phyloP scores from a whole-genome alignment of 2,113 vertebrate genomes.

The Falco punctatus region DNA sequence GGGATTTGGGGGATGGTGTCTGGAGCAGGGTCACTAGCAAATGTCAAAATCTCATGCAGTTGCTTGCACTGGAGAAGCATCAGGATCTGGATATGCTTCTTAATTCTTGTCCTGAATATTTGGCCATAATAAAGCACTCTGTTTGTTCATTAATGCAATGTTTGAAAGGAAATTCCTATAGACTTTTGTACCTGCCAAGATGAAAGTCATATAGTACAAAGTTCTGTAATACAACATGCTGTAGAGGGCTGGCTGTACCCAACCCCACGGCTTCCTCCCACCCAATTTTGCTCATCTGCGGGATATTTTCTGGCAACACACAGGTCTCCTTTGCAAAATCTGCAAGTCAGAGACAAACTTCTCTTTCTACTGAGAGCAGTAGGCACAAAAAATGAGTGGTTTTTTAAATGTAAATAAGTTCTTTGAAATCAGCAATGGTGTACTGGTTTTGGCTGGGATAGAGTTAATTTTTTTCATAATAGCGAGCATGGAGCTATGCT shows the following conservation, averaged over 20 bases:
- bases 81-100: not conserved
- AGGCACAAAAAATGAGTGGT: not conserved
- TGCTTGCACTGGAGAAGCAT: accelerated
- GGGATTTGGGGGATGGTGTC: constrained; percentile 48
- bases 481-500: not conserved
- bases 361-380: not conserved
- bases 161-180: not conserved
- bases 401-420: not conserved
- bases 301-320: not conserved
- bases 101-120: not conserved
- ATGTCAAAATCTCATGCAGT: not conserved
- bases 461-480: not conserved
- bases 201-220: not conserved
- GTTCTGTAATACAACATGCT: not conserved
- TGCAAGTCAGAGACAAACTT: not conserved
- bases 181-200: not conserved
- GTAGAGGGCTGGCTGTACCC: not conserved
- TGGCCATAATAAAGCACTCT: not conserved
- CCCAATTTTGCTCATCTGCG: not conserved
- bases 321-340: not conserved
- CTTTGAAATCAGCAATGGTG: not conserved
- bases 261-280: not conserved
- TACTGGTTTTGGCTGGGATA: not conserved
- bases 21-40: not conserved
- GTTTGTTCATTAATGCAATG: not conserved